phyloP scores from a whole-genome alignment of 2,113 vertebrate species.

The Pterocles burchelli region DNA sequence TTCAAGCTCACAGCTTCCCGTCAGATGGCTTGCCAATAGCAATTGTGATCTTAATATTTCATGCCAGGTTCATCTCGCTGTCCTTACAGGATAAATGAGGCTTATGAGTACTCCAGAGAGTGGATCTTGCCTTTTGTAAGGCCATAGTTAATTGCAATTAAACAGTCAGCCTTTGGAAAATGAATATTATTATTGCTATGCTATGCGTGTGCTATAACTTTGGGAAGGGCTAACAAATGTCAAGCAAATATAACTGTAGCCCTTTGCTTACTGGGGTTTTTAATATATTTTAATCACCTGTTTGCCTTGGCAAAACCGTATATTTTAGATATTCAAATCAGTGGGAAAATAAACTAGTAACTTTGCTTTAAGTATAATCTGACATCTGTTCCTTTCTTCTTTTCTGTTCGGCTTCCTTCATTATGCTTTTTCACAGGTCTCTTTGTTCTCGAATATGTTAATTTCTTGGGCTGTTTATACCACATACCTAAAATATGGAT shows the following conservation, averaged over 20 bases:
- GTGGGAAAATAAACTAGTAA: slow-evolving; percentile 48
- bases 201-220: neutral
- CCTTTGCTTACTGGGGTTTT: slow-evolving; percentile 20
- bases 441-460: slow-evolving; percentile 51
- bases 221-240: neutral
- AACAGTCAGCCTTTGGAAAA: neutral
- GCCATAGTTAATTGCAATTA: slow-evolving; percentile 36
- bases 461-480: slow-evolving; percentile 6
- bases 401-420: slow-evolving; percentile 15
- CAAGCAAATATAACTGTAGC: neutral
- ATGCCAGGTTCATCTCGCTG: slow-evolving; percentile 63
- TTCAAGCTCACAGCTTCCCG: slow-evolving; percentile 36
- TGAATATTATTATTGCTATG: neutral
- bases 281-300: slow-evolving; percentile 69
- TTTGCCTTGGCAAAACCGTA: slow-evolving; percentile 57
- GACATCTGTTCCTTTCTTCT: slow-evolving; percentile 61
- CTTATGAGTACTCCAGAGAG: slow-evolving; percentile 6
- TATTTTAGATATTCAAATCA: slow-evolving; percentile 59
- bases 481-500: neutral
- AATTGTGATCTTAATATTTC: slow-evolving; percentile 67
- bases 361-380: slow-evolving; percentile 46
- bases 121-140: slow-evolving; percentile 18
- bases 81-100: slow-evolving; percentile 41
- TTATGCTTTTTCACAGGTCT: slow-evolving; percentile 25
- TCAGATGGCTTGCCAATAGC: slow-evolving; percentile 70